Conservation (phyloP, 1,140 invertebrate genomes). For the Orchesella cincta region DNA sequence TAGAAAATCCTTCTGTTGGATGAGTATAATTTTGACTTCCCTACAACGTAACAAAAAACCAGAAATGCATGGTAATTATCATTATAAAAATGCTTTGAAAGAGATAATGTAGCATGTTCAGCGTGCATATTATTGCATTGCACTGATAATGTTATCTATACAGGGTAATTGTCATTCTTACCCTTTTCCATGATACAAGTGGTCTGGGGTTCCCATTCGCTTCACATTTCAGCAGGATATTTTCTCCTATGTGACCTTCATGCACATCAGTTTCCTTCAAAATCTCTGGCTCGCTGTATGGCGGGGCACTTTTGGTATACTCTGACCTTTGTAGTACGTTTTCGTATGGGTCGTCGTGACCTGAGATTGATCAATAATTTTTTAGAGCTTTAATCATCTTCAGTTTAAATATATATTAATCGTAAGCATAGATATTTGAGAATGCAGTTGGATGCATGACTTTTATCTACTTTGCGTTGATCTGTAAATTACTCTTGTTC, state of each 20-base stretch:
- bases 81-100: not conserved
- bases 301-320: conserved; percentile 13
- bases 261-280: not conserved
- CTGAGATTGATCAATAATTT: not conserved
- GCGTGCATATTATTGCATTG: too few species aligned
- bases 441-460: not conserved
- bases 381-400: not conserved
- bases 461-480: not conserved
- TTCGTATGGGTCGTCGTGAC: conserved; percentile 39
- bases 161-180: conserved; percentile 20
- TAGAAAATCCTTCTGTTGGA: conserved; percentile 1
- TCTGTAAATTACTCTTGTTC: too few species aligned
- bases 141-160: too few species aligned
- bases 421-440: not conserved
- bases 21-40: conserved; percentile 14
- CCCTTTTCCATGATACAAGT: conserved; percentile 41
- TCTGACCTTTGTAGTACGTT: conserved; percentile 27
- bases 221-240: conserved; percentile 32
- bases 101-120: not conserved
- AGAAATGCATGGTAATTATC: too few species aligned
- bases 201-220: conserved; percentile 44
- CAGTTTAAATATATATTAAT: not conserved
- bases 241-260: not conserved
- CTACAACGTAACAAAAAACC: conserved; percentile 15
- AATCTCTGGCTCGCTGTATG: conserved; percentile 33